Evolutionary conservation across 2,797 vertebrate species (phyloP), one percentile per base, ranked within the genome.

Genomic region (Brachyalestes nurse): DNA sequence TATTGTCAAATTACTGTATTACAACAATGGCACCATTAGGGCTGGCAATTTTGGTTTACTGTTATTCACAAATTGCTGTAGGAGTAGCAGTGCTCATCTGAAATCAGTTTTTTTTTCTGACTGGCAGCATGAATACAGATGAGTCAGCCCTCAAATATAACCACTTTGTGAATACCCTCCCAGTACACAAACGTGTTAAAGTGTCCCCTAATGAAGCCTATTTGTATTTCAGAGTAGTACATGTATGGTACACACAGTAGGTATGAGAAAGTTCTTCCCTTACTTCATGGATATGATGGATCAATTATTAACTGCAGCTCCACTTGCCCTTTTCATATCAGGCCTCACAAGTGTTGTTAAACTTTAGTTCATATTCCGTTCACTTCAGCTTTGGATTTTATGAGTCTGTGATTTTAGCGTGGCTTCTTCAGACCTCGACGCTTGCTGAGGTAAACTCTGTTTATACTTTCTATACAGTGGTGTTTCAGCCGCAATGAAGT

Each of bases 221-320:
- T 38, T 34, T 0, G 38, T 40, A 13, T 64, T 16, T 5, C 6
- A 21, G n/a, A 45, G 45, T 47, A 2, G 45, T 8, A 8, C 45
- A 47, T 47, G 45, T 47, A 12, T 47, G 7, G 45, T 47, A 34
- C 45, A 8, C 7, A 12, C 45, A 47, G 45, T 47, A 13, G 42
- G 21, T 14, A 5, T 3, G 40, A 49, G n/a, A 23, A 14, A 25
- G 21, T 71, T 51, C 45, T 2, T 38, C 14, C 17, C 49, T 55
- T 23, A 5, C 23, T 76, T 73, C 77, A 78, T 65, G 42, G 60
- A 67, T 69, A 57, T 66, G 47, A n/a, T 64, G 38, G 47, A 78
- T 85, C 38, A 90, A 89, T 91, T 71, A 89, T 90, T 90, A 87
- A 91, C 89, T 45, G 17, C 47, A 47, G 23, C 2, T 47, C 25